Evolutionary conservation across 2,888 invertebrate genomes (phyloP).

Genomic region (Tinea trinotella): DNA sequence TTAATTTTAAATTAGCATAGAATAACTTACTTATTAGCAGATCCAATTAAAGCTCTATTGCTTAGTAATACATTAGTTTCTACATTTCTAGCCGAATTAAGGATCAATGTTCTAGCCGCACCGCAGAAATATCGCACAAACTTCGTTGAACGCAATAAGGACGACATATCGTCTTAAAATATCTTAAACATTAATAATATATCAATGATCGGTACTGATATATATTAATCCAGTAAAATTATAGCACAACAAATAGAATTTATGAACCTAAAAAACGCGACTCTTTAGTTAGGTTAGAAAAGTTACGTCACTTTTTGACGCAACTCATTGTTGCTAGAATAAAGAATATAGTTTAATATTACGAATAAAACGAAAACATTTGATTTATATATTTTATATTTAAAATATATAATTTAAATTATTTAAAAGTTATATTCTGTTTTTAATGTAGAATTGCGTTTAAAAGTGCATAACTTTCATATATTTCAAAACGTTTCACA

Average conservation of each 20-base stretch:
- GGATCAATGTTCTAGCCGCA: conserved; percentile 77
- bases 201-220: not conserved
- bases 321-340: not conserved
- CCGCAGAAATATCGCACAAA: conserved; percentile 81
- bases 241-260: not conserved
- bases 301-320: conserved; percentile 40
- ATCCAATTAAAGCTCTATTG: conserved; percentile 48
- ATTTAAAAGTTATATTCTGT: too few species aligned
- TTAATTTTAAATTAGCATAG: too few species aligned
- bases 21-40: conserved; percentile 49
- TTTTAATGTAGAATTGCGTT: too few species aligned
- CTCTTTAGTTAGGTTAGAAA: conserved; percentile 46
- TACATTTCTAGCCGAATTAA: conserved; percentile 76
- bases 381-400: too few species aligned
- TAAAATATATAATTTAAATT: too few species aligned
- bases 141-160: conserved; percentile 80
- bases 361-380: too few species aligned
- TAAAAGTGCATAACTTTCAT: too few species aligned
- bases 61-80: conserved; percentile 70
- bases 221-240: not conserved
- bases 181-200: not conserved
- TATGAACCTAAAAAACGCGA: not conserved
- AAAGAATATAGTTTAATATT: too few species aligned
- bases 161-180: conserved; percentile 61
- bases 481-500: not conserved